Percentiles rank a stretch among this genome's conserved stretches.
phyloP scores from a whole-genome alignment of 2,888 invertebrate genomes.

The Meghimatium bilineatum region DNA sequence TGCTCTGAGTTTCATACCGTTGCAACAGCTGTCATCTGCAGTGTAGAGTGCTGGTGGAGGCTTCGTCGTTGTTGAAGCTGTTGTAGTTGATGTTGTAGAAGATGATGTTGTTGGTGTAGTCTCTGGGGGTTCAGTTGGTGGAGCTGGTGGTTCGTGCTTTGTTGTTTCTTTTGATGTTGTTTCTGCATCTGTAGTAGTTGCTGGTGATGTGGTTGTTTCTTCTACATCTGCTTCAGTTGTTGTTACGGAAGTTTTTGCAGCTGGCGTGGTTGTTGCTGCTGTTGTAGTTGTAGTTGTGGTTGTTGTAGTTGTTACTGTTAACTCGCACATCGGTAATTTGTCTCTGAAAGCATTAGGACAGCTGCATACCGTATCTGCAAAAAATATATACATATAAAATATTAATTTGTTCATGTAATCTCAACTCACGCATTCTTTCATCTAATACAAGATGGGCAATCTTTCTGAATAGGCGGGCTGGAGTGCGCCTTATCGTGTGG shows the following conservation, averaged over 20 bases:
- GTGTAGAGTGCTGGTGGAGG: background rate
- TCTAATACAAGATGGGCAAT: too few species aligned
- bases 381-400: background rate
- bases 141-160: background rate
- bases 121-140: background rate
- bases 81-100: background rate
- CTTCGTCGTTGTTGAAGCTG: background rate
- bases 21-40: slow-evolving; percentile 5
- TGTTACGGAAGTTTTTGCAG: background rate
- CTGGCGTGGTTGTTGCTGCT: background rate
- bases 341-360: background rate
- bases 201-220: background rate
- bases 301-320: background rate
- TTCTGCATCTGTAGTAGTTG: background rate
- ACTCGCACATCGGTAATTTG: background rate
- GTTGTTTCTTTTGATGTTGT: background rate
- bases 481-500: too few species aligned
- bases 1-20: background rate
- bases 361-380: background rate
- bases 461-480: too few species aligned
- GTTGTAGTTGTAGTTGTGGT: too few species aligned
- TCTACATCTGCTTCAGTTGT: background rate
- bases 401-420: background rate
- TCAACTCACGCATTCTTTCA: too few species aligned
- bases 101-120: background rate